Percentiles rank a stretch among this genome's conserved stretches.
These are phyloP conservation scores for Hystrix cristata DNA, from an alignment of 2,113 vertebrate species.

Conservation along the genomic window DNA sequence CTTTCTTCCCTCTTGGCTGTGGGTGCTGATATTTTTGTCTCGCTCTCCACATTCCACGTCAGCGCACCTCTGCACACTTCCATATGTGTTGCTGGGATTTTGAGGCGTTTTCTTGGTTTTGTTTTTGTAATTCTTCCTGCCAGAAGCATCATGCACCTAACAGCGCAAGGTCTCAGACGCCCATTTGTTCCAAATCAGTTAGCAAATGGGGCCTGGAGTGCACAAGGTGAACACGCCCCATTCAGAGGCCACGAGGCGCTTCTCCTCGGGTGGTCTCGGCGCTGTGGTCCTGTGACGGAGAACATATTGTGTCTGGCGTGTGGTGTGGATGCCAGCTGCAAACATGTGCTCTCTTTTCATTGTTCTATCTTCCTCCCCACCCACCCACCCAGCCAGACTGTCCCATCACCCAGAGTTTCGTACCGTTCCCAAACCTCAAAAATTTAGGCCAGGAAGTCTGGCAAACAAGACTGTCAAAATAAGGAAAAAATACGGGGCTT, in stretches of 20 bases:
- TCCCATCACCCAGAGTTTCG: not conserved
- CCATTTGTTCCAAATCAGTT: constrained; percentile 70
- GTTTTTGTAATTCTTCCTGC: not conserved
- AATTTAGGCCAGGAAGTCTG: constrained; percentile 64
- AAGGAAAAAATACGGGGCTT: not conserved
- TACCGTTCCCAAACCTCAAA: constrained; percentile 66
- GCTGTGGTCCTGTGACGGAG: constrained; percentile 4
- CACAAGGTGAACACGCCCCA: not conserved
- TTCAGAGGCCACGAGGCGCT: not conserved
- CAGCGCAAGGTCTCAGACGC: not conserved
- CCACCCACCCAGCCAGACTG: constrained; percentile 33
- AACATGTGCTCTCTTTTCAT: constrained; percentile 65
- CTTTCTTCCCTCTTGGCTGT: not conserved
- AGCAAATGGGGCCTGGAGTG: not conserved
- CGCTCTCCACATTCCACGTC: accelerated
- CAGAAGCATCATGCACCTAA: not conserved
- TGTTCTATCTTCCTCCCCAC: constrained; percentile 60
- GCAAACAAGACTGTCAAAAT: not conserved
- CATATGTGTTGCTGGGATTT: not conserved
- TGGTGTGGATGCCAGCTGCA: constrained; percentile 19
- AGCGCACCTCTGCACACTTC: constrained; percentile 32
- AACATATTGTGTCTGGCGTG: constrained; percentile 65
- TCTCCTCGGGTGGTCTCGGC: constrained; percentile 73
- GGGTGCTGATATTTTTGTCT: not conserved
- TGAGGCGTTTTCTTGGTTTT: not conserved